Evolutionary conservation across 2,113 vertebrate genomes (phyloP), one percentile per base, ranked within the genome.

Genomic region (Podocnemis expansa): DNA sequence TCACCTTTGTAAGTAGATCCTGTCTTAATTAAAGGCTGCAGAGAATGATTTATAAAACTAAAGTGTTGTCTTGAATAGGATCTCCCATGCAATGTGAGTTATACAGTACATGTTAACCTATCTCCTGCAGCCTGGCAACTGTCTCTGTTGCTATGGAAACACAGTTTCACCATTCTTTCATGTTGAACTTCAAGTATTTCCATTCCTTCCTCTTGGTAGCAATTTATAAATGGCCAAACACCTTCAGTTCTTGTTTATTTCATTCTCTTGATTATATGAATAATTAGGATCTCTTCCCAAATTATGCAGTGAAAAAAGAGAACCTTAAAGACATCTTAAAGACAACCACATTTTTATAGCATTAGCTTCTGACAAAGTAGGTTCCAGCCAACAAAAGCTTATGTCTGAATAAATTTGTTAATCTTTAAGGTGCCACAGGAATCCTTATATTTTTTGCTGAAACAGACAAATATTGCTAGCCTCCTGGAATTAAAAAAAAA

Each of bases 121-220:
- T 96, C 89, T 88, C 93, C 70, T 1, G 52, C 95, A 94, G 90
- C 97, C 95, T 95, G 92, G 96, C 96, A 97, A 93, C 95, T 88
- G 60, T 55, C 86, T 75, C 88, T 0, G 92, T 97, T 97, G 94
- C 97, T 70, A 93, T 96, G 63, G 96, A 4, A 96, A 96, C 91
- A 10, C 6, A 0, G 89, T 88, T 96, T 92, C 67, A 38, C 84
- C 95, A 91, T 54, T 93, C 47, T 80, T 75, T 51, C 92, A 10
- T 41, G 93, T 82, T 90, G 81, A 73, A 89, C 87, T 83, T 93
- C 89, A 91, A 78, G 13, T n/a, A 88, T 94, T 85, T 91, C 84
- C 76, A 24, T n/a, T 60, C 79, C 80, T 51, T 38, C 49, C 52
- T n/a, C 31, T 29, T 25, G 43, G 13, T 87, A 38, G 17, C 51